Evolutionary conservation across 92 coral and sea anemone species (phyloP).

Genomic region (Porites cylindrica): DNA sequence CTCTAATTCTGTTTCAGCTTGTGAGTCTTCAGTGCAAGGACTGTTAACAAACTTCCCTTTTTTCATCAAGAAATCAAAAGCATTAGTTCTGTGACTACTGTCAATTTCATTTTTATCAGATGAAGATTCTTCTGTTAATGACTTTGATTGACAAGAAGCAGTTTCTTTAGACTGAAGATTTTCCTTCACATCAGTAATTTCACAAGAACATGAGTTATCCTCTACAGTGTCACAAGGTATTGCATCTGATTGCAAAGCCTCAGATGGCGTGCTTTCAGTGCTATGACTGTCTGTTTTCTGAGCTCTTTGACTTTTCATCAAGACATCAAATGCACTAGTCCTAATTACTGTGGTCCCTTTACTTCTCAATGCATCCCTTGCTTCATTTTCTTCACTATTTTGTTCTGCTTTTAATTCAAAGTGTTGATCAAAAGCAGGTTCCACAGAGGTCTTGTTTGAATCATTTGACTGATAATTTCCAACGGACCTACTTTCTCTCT

Average conservation of each 20-base stretch:
- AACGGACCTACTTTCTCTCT: neutral
- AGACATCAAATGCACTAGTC: conserved; percentile 77
- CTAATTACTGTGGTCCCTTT: conserved; percentile 1
- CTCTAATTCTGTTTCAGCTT: conserved; percentile 6
- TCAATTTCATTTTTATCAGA: neutral
- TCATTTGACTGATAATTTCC: neutral
- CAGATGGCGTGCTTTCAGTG: neutral
- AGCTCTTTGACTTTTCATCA: conserved; percentile 68
- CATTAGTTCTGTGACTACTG: conserved; percentile 15
- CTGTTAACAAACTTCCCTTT: conserved; percentile 16
- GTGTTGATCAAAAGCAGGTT: neutral
- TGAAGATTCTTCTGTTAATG: neutral
- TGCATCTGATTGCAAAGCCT: neutral
- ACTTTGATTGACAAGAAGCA: neutral
- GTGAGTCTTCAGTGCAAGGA: conserved; percentile 1
- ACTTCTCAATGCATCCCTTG: neutral
- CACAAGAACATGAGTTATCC: neutral
- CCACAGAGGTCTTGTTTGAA: neutral
- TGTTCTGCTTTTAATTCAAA: neutral
- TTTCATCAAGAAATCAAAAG: conserved; percentile 41
- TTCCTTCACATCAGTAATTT: neutral
- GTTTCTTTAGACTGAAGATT: neutral
- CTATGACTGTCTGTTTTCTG: neutral
- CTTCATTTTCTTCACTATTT: neutral
- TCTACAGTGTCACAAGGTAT: neutral